A percentile compares a stretch with the other conserved stretches of the same genome.
Evolutionary conservation across 2,113 vertebrate genomes (phyloP).

Genomic region (Malurus alboscapulatus): DNA sequence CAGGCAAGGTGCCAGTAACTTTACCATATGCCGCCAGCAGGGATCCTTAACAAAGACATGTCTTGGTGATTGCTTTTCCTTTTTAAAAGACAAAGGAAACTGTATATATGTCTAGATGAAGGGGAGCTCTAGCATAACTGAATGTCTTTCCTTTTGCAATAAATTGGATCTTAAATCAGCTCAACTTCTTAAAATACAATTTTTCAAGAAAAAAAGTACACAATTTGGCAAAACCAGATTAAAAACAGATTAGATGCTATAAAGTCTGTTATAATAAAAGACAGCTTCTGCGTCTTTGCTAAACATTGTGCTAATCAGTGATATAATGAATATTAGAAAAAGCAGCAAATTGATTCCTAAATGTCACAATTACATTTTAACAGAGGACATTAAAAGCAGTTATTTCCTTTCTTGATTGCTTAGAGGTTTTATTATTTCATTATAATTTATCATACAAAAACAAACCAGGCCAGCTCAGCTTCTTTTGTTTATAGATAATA

Average conservation of each 20-base stretch:
- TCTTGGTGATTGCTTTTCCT: neutral
- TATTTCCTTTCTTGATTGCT: conserved; percentile 33
- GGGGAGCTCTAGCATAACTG: neutral
- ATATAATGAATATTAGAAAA: conserved; percentile 32
- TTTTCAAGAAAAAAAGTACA: neutral
- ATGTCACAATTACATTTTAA: conserved; percentile 40
- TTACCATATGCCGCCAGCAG: neutral
- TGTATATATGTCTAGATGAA: neutral
- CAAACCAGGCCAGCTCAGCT: neutral
- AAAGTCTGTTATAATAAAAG: neutral
- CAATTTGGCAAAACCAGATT: neutral
- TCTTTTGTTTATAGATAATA: conserved; percentile 27
- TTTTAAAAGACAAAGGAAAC: neutral
- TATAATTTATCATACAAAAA: conserved; percentile 10
- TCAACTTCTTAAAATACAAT: neutral
- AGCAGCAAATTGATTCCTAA: conserved; percentile 5
- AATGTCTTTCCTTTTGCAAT: neutral
- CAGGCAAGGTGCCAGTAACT: conserved; percentile 40
- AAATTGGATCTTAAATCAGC: neutral
- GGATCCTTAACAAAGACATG: neutral
- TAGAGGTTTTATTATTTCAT: conserved; percentile 21
- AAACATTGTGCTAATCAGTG: neutral
- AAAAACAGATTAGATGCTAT: neutral
- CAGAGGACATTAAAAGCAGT: conserved; percentile 30
- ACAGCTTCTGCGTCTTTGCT: neutral